Base-by-base conservation (phyloP, 2,113 vertebrate species). In the Microtus ochrogaster region DNA sequence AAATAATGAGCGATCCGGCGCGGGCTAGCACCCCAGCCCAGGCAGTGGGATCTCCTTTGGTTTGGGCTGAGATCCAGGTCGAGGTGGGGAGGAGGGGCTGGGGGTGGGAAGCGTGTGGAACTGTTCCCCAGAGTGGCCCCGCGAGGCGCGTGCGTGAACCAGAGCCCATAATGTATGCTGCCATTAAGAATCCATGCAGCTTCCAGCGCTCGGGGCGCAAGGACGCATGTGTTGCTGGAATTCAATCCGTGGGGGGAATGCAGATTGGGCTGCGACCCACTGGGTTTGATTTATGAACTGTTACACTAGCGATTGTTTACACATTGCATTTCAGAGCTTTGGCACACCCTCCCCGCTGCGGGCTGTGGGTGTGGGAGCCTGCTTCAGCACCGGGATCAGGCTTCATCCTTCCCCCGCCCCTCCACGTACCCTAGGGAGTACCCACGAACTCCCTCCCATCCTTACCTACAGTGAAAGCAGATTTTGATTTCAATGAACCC, bases 261-360 rank as follows among this genome's bases (percentile, higher is more conserved):
- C 97, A 98, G 98, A 98, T 97, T 87, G 97, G 93, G 97, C 96
- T 94, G 97, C 96, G 78, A 98, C 97, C 98, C 95, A 58, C 98
- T 95, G 92, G 63, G 97, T 97, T 98, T 98, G 98, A 98, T 98
- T 98, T 98, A 98, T 98, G 98, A 98, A 97, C 97, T 84, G 96
- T 91, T 98, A 95, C 93, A 22, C 93, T 96, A 90, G 97, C 96
- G 88, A 92, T 98, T 98, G 98, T 98, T 98, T 98, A 98, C 98
- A 89, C 98, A 98, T 99, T 96, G 72, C 98, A 98, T 98, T 98
- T 97, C 94, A 58, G 97, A 95, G 83, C 39, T 79, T 44, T 55
- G 1, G 73, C 39, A 81, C 72, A 3, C 84, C 90, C 90, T 92
- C 88, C 44, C n/a, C 44, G 83, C 87, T 7, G 78, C 68, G 3